Percentiles rank a stretch among this genome's conserved stretches.
These are phyloP conservation scores for Ruditapes philippinarum DNA, from an alignment of 1,140 invertebrate species.

Conservation along the genomic window DNA sequence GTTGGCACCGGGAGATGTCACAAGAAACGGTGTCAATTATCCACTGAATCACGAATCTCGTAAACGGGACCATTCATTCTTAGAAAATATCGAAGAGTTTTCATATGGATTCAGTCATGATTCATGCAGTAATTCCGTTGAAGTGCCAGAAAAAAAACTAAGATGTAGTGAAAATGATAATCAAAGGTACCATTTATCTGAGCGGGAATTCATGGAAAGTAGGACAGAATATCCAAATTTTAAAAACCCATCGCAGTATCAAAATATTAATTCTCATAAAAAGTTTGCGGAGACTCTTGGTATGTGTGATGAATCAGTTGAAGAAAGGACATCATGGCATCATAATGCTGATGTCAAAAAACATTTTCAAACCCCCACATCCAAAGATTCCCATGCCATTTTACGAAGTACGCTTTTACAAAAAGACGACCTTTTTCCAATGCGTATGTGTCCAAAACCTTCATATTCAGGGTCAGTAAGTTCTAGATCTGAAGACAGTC, in stretches of 20 bases:
- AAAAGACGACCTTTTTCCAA: not conserved
- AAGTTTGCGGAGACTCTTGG: not conserved
- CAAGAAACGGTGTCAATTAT: not conserved
- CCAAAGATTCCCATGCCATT: not conserved
- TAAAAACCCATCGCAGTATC: not conserved
- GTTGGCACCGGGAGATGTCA: not conserved
- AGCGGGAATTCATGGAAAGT: not conserved
- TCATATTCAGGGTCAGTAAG: not conserved
- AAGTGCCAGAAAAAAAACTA: not conserved
- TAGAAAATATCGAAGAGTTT: not conserved
- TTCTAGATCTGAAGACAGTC: not conserved
- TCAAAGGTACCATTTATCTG: not conserved
- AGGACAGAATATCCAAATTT: not conserved
- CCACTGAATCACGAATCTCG: not conserved
- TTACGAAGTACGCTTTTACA: conserved; percentile 19
- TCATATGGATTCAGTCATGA: not conserved
- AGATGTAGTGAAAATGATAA: not conserved
- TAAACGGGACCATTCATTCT: not conserved
- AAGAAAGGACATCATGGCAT: not conserved
- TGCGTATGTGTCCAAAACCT: not conserved
- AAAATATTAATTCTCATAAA: not conserved
- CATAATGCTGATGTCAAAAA: not conserved
- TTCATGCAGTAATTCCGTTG: not conserved
- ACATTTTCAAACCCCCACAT: not conserved
- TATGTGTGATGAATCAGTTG: not conserved